Base-by-base conservation (phyloP, 2,113 vertebrate species). In the Saguinus midas region DNA sequence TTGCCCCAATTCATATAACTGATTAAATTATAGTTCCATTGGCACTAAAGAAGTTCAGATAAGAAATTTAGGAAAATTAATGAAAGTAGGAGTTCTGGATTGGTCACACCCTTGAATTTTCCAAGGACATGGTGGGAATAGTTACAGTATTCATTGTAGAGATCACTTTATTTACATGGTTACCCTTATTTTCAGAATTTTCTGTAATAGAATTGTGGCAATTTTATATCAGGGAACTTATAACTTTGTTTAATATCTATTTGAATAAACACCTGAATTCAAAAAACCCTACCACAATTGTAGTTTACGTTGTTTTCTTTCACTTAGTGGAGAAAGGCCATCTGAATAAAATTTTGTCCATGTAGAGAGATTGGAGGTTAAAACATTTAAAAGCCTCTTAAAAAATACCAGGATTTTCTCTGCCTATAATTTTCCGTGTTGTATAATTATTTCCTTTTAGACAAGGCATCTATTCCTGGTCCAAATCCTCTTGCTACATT, bases 71-170 rank as follows among this genome's bases (percentile, higher is more conserved):
- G 82, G 66, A 93, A 64, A 57, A 86, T 64, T 80, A 40, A 35
- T 10, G 70, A 23, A 0, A 32, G 1, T 0, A 52, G 11, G 58
- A 11, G 6, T 78, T 80, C 29, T 35, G 23, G 2, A 86, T 45
- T 82, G 23, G 0, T 45, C 10, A 37, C 20, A 57, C 1, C 16
- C 21, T 55, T 72, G 55, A 29, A 17, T 5, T 50, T 81, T 10
- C 45, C 3, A 27, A 29, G 18, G 80, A 57, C 27, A 3, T 20
- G 7, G 1, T 75, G 12, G 1, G 3, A 50, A 29, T 18, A 66
- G 11, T 11, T 7, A 48, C 1, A 68, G 2, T n/a, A 1, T 52
- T 3, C 16, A 27, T 6, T 40, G 14, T 32, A 21, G 9, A 3
- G 17, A 2, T 57, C 32, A 43, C 7, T 82, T 64, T 10, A 29